A percentile compares a stretch with the other conserved stretches of the same genome.
Conservation (phyloP, 2,888 invertebrate genomes). For the Dasypolia templi region DNA sequence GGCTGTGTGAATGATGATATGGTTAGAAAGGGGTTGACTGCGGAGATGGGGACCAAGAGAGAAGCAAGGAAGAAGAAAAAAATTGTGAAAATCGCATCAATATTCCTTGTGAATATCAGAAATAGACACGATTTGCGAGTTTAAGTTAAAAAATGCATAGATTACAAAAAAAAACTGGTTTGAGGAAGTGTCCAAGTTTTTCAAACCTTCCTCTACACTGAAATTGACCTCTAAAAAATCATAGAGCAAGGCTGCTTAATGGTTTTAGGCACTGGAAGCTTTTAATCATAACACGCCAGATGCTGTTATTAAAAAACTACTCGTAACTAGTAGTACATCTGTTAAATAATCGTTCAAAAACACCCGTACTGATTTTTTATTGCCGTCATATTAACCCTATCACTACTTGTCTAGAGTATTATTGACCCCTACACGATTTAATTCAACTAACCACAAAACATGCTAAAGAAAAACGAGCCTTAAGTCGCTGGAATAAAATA, state of each 20-base stretch:
- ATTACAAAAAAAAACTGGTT: no score
- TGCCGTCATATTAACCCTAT: constrained; percentile 61
- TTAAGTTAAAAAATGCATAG: no score
- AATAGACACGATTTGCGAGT: no score
- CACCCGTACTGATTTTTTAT: constrained; percentile 51
- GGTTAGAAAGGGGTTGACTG: no score
- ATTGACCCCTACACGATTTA: constrained; percentile 51
- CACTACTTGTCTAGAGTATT: constrained; percentile 47
- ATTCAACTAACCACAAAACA: constrained; percentile 17
- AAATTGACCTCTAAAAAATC: no score
- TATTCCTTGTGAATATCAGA: no score
- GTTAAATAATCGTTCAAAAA: constrained; percentile 47
- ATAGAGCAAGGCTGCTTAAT: neutral
- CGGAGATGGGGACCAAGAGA: no score
- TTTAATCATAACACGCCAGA: constrained; percentile 23
- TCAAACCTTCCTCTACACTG: no score
- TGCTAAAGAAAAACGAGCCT: constrained; percentile 30
- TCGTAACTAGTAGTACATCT: constrained; percentile 41
- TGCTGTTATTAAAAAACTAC: constrained; percentile 24
- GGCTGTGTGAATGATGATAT: no score
- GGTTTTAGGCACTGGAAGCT: neutral
- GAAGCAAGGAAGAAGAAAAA: no score
- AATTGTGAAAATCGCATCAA: no score
- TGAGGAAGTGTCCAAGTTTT: no score
- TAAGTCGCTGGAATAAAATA: neutral